Evolutionary conservation across 2,888 invertebrate species (phyloP).

Genomic region (Hypsopygia costalis): DNA sequence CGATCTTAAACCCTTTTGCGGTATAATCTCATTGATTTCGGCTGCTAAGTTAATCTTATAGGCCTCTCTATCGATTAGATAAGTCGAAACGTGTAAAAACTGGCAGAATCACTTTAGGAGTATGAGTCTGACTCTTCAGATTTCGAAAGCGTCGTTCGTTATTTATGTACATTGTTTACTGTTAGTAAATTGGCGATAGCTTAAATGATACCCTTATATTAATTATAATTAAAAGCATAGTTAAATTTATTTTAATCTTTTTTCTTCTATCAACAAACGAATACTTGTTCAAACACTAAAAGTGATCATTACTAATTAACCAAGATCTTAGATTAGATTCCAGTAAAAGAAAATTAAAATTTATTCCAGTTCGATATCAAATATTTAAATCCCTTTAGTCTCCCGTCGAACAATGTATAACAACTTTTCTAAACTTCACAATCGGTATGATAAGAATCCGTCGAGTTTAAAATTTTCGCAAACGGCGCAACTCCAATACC

Average conservation of each 20-base stretch:
- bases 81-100: neutral
- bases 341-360: neutral
- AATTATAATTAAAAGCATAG: no score
- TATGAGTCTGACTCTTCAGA: no score
- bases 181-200: no score
- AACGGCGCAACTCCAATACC: neutral
- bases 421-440: neutral
- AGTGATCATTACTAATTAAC: no score
- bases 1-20: neutral
- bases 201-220: no score
- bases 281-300: no score
- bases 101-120: neutral
- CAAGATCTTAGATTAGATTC: neutral
- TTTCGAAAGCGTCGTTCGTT: no score
- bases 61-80: neutral
- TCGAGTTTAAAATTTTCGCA: neutral
- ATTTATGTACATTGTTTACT: no score
- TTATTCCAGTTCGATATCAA: neutral
- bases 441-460: neutral
- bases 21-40: neutral
- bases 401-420: neutral
- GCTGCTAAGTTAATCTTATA: neutral
- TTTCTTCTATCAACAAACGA: no score
- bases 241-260: no score
- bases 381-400: neutral